Evolutionary conservation across 2,113 vertebrate species (phyloP).

Genomic region (Regulus satrapa): DNA sequence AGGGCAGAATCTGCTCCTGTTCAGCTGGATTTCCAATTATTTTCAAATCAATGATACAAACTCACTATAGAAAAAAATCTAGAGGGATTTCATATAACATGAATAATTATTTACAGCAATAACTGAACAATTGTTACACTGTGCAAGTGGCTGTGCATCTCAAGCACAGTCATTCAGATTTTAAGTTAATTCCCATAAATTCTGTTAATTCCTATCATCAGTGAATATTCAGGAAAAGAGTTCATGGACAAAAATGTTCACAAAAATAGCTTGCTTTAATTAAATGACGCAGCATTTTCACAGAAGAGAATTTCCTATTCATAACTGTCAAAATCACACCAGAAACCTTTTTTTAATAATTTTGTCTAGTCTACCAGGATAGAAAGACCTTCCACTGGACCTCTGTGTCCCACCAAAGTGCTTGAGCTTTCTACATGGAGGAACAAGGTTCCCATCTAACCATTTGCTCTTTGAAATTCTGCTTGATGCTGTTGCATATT

Average conservation of each 20-base stretch:
- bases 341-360: neutral
- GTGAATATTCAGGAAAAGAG: slow-evolving; percentile 28
- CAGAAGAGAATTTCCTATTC: neutral
- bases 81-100: neutral
- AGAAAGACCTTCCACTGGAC: neutral
- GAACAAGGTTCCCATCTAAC: neutral
- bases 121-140: neutral
- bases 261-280: slow-evolving; percentile 14
- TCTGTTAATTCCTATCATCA: neutral
- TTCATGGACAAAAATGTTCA: neutral
- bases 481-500: neutral
- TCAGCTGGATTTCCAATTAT: neutral
- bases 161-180: neutral
- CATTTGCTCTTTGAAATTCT: neutral
- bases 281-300: neutral
- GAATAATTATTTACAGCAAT: neutral
- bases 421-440: neutral
- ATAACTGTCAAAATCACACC: neutral
- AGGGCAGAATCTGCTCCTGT: neutral
- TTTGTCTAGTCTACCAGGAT: neutral
- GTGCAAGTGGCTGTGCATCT: neutral
- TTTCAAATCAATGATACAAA: neutral
- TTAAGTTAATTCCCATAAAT: neutral
- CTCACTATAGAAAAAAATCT: neutral
- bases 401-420: neutral